Evolutionary conservation across 1,140 invertebrate species (phyloP).

Genomic region (Drosophila subobscura): DNA sequence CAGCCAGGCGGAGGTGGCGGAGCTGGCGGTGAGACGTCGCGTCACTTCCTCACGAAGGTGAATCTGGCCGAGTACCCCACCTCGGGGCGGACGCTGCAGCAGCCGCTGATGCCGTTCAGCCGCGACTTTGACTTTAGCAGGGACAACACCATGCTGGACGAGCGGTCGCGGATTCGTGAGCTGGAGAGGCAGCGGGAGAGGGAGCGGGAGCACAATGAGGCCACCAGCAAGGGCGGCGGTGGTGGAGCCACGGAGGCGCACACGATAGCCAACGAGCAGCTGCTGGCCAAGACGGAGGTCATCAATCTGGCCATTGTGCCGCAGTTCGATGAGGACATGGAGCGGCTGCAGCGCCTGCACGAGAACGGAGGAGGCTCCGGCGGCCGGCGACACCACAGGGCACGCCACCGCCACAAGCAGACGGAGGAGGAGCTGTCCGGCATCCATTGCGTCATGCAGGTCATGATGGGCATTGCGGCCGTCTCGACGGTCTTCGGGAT

Average conservation of each 20-base stretch:
- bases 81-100: conserved; percentile 44
- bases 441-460: conserved; percentile 83
- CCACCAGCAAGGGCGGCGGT: conserved; percentile 57
- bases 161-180: conserved; percentile 68
- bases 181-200: conserved; percentile 57
- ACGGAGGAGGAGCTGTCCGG: conserved; percentile 78
- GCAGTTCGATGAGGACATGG: conserved; percentile 80
- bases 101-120: conserved; percentile 44
- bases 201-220: conserved; percentile 62
- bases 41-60: conserved; percentile 78
- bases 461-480: conserved; percentile 83
- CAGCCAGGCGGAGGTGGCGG: conserved; percentile 4
- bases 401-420: conserved; percentile 76
- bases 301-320: conserved; percentile 83
- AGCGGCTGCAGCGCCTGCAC: conserved; percentile 70
- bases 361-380: conserved; percentile 35
- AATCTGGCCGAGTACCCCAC: conserved; percentile 80
- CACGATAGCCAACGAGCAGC: conserved; percentile 78
- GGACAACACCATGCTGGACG: conserved; percentile 80
- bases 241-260: conserved; percentile 54
- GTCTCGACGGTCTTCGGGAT: conserved; percentile 83
- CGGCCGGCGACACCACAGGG: conserved; percentile 70
- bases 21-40: conserved; percentile 14
- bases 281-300: conserved; percentile 81
- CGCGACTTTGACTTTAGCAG: conserved; percentile 79